A percentile compares a stretch with the other conserved stretches of the same genome.
Conservation (phyloP, 2,113 vertebrate species). For the Pollimyrus isidori region DNA sequence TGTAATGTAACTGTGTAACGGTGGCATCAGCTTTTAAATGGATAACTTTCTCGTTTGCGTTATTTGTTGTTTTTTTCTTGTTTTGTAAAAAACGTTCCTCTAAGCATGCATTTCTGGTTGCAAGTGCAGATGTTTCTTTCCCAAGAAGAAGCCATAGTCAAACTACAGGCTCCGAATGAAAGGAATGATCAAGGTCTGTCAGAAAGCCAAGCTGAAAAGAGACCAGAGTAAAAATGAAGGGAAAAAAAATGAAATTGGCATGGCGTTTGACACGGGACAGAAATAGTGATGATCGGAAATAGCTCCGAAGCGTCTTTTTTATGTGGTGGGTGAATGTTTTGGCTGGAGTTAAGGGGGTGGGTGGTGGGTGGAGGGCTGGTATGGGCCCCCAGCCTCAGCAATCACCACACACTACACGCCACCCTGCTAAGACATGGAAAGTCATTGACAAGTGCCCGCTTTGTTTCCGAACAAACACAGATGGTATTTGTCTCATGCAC, state of each 20-base stretch:
- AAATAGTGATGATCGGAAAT: constrained; percentile 5
- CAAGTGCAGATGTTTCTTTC: neutral
- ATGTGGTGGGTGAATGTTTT: constrained; percentile 24
- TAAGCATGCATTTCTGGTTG: neutral
- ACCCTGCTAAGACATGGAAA: constrained; percentile 63
- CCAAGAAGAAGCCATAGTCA: neutral
- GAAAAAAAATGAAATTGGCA: constrained; percentile 10
- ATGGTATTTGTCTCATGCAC: constrained; percentile 68
- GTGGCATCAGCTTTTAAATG: neutral
- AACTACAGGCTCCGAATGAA: neutral
- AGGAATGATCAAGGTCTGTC: neutral
- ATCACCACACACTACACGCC: constrained; percentile 34
- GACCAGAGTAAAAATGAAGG: neutral
- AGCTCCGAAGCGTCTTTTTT: neutral
- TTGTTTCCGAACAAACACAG: constrained; percentile 58
- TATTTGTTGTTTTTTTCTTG: neutral
- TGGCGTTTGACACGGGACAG: neutral
- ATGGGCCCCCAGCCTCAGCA: neutral
- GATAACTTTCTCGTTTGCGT: neutral
- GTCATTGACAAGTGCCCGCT: constrained; percentile 61
- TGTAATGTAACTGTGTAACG: neutral
- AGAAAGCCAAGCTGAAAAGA: neutral
- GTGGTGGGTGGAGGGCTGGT: neutral
- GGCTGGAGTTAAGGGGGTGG: constrained; percentile 17
- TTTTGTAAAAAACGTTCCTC: neutral